Percentiles rank a stretch among this genome's conserved stretches.
Evolutionary conservation across 2,113 vertebrate genomes (phyloP).

Genomic region (Plestiodon gilberti): DNA sequence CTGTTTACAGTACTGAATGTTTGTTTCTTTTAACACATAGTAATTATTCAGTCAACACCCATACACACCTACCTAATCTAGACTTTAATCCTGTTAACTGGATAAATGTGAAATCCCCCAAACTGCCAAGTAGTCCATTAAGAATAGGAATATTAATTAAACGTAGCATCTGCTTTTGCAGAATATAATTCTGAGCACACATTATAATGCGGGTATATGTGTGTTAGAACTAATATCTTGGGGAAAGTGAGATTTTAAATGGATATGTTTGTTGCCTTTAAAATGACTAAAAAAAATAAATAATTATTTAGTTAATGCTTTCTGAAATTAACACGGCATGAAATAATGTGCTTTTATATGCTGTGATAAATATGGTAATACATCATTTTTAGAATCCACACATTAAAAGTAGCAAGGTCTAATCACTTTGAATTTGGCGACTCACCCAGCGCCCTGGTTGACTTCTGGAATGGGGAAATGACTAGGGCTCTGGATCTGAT

Average conservation of each 20-base stretch:
- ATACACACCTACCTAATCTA: slow-evolving; percentile 27
- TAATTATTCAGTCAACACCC: neutral
- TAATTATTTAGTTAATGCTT: slow-evolving; percentile 7
- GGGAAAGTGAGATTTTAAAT: slow-evolving; percentile 23
- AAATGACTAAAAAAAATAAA: slow-evolving; percentile 21
- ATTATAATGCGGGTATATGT: slow-evolving; percentile 9
- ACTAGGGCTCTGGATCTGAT: no score
- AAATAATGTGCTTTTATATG: slow-evolving; percentile 1
- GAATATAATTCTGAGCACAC: neutral
- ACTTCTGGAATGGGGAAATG: no score
- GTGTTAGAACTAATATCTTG: neutral
- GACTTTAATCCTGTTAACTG: slow-evolving; percentile 19
- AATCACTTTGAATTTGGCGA: slow-evolving; percentile 29
- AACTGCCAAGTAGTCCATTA: neutral
- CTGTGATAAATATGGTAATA: slow-evolving; percentile 29
- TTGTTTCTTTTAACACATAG: slow-evolving; percentile 17
- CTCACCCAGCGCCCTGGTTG: no score
- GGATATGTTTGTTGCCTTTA: slow-evolving; percentile 15
- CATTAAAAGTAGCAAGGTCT: slow-evolving; percentile 19
- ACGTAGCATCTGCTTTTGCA: neutral
- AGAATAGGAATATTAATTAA: slow-evolving; percentile 14
- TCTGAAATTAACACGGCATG: slow-evolving; percentile 25
- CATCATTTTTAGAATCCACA: slow-evolving; percentile 43
- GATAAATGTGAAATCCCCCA: slow-evolving; percentile 25
- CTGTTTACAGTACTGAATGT: slow-evolving; percentile 5